Conservation (phyloP, 2,888 invertebrate genomes). For the Acrobasis repandana region DNA sequence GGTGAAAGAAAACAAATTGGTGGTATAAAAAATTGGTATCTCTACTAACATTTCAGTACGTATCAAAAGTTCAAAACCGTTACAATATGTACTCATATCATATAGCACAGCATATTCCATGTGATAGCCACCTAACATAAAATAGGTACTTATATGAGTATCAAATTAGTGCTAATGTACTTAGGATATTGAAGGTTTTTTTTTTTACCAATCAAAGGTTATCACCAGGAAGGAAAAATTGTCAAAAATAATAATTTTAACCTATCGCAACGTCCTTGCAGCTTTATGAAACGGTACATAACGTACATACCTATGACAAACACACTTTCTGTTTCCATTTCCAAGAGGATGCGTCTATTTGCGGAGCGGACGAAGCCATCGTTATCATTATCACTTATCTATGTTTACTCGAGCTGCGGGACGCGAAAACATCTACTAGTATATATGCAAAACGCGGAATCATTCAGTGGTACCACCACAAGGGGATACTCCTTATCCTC, state of each 20-base stretch:
- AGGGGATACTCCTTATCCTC: no score
- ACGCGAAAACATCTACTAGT: slow-evolving; percentile 4
- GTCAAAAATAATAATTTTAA: no score
- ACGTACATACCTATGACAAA: slow-evolving; percentile 25
- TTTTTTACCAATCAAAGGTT: no score
- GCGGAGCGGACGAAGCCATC: slow-evolving; percentile 29
- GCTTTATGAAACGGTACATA: background rate
- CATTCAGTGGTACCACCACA: no score
- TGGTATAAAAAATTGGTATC: no score
- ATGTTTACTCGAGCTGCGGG: slow-evolving; percentile 24
- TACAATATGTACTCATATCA: no score
- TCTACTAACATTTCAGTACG: no score
- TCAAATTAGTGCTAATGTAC: background rate
- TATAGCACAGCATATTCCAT: no score
- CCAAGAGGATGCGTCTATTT: slow-evolving; percentile 40
- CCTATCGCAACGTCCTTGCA: background rate
- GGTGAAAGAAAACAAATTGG: no score
- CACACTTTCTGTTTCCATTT: slow-evolving; percentile 36
- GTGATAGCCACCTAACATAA: no score
- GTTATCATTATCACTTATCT: slow-evolving; percentile 36
- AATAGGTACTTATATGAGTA: no score
- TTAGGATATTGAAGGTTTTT: background rate
- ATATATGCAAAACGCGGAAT: background rate
- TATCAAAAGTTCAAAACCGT: no score
- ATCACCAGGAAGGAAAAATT: slow-evolving; percentile 2